Evolutionary conservation across 2,797 vertebrate species (phyloP), one percentile per base, ranked within the genome.

Genomic region (Chrysocyon brachyurus): DNA sequence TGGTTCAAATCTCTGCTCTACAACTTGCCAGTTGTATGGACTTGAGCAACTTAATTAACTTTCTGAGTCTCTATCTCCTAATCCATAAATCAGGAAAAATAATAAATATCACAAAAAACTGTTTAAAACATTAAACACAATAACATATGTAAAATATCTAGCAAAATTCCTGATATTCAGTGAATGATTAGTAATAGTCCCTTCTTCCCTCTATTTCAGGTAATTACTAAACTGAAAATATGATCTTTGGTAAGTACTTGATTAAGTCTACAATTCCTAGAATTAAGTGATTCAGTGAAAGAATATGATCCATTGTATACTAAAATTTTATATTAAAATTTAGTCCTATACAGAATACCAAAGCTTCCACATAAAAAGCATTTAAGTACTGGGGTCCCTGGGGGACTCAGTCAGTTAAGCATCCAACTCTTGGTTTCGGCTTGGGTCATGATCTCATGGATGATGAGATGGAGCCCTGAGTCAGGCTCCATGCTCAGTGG

Each of bases 161-260:
- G 33, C 75, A 90, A 96, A 84, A 87, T 56, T 81, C 12, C 56
- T 88, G 54, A 52, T 77, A 68, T 83, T 91, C 87, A 75, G 46
- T 86, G 9, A 91, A 5, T 9, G 81, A 36, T 84, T 87, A 61
- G 15, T 84, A 33, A 79, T 40, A 61, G 5, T 70, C 28, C 77
- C 54, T 95, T 93, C 46, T 12, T 79, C 24, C 16, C 36, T 82
- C 31, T 92, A 10, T 89, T 46, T 97, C 2, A 61, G 12, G 56
- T 72, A 54, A 77, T 77, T 86, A 56, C 57, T 87, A 26, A 85
- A 83, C 57, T 85, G 5, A 96, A 66, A 87, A 36, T 9, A 24
- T 56, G 70, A 24, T 63, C 52, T 78, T 92, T 70, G 31, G 0
- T 73, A 52, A 75, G 16, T 72, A 79, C 19, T 94, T 72, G 46